A percentile compares a stretch with the other conserved stretches of the same genome.
These are phyloP conservation scores for Anomalospiza imberbis DNA, from an alignment of 2,797 vertebrate genomes.

Conservation along the genomic window DNA sequence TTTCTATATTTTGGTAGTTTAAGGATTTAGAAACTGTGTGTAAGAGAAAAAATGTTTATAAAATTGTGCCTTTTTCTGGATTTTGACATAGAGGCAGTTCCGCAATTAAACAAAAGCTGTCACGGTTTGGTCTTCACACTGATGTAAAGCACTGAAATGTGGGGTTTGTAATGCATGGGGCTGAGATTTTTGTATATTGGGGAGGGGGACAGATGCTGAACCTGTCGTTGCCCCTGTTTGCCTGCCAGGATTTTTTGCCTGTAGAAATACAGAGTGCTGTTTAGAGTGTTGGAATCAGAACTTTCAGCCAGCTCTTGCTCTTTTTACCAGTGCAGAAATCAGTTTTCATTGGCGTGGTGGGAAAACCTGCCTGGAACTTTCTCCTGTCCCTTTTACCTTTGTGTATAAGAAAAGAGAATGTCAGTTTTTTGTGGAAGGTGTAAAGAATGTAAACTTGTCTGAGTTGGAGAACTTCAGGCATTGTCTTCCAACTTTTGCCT, in stretches of 20 bases:
- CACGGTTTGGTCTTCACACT: slow-evolving; percentile 33
- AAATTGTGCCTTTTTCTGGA: slow-evolving; percentile 38
- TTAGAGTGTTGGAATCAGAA: neutral
- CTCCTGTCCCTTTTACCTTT: slow-evolving; percentile 38
- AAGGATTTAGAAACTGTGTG: slow-evolving; percentile 18
- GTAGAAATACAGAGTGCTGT: neutral
- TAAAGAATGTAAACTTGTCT: slow-evolving; percentile 50
- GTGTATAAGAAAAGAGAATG: slow-evolving; percentile 1
- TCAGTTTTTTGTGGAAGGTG: slow-evolving; percentile 42
- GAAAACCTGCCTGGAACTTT: slow-evolving; percentile 27
- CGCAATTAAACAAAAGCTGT: slow-evolving; percentile 17
- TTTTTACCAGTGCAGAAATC: slow-evolving; percentile 1
- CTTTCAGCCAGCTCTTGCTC: neutral
- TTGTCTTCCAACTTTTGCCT: neutral
- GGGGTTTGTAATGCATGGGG: neutral
- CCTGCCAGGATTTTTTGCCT: neutral
- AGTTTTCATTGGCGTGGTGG: slow-evolving; percentile 5
- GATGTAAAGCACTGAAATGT: slow-evolving; percentile 41
- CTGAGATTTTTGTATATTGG: neutral
- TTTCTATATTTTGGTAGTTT: slow-evolving; percentile 1
- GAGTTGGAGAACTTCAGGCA: neutral
- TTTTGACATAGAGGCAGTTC: slow-evolving; percentile 12
- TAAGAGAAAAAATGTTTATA: slow-evolving; percentile 34
- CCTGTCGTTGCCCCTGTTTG: neutral
- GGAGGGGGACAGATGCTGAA: neutral